These are phyloP conservation scores for Ceratosolen solmsi DNA, from an alignment of 1,140 invertebrate genomes.

Conservation along the genomic window DNA sequence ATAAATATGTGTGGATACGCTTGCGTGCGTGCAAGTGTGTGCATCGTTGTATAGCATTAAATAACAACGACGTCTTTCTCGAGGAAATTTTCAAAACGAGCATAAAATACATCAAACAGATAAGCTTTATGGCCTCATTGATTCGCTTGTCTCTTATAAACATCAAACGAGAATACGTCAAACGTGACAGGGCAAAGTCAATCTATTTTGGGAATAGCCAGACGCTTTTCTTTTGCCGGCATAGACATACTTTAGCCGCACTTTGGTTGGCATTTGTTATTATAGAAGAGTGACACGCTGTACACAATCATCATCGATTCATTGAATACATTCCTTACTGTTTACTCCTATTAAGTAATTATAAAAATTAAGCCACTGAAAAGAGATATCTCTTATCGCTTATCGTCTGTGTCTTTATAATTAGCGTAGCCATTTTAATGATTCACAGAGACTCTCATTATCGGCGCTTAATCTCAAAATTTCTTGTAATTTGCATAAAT, in stretches of 20 bases:
- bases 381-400: not conserved
- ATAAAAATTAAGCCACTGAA: not conserved
- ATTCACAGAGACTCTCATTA: not conserved
- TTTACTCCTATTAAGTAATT: not conserved
- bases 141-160: conserved; percentile 28
- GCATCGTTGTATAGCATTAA: not conserved
- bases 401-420: not conserved
- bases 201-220: conserved; percentile 23
- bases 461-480: too few species aligned
- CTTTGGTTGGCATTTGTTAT: not conserved
- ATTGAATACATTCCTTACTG: not conserved
- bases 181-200: conserved; percentile 36
- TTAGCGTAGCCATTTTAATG: not conserved
- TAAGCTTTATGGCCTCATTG: conserved; percentile 32
- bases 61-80: not conserved
- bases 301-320: not conserved
- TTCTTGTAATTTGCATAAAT: too few species aligned
- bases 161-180: conserved; percentile 43
- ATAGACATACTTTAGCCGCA: not conserved
- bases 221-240: conserved; percentile 28
- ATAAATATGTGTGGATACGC: not conserved
- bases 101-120: conserved; percentile 11
- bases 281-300: not conserved
- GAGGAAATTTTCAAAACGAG: not conserved
- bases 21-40: not conserved